These are phyloP conservation scores for Fulmarus glacialis DNA, from an alignment of 2,113 vertebrate species.

Conservation along the genomic window DNA sequence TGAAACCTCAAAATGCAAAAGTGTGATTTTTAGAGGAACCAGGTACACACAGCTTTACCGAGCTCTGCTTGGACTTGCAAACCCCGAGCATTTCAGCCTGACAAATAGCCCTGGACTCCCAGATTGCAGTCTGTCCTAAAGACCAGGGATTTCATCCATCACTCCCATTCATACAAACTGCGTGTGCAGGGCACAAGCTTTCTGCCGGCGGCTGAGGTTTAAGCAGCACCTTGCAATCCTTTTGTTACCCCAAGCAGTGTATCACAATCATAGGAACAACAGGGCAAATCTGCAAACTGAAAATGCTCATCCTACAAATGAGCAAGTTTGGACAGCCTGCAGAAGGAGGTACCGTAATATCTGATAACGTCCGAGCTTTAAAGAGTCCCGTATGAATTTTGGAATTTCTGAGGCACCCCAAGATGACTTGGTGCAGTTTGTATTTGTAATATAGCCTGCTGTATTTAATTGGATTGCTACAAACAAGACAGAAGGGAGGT, in stretches of 20 bases:
- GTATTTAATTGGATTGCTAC: background rate
- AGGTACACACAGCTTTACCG: rapidly evolving
- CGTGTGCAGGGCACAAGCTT: background rate
- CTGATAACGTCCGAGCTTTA: too few relatives aligned
- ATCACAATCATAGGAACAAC: background rate
- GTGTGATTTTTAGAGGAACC: background rate
- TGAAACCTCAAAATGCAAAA: background rate
- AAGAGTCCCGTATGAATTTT: background rate
- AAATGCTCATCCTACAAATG: background rate
- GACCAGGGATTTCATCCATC: background rate
- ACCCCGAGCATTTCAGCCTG: background rate
- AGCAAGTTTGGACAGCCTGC: background rate
- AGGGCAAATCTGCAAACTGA: too few relatives aligned
- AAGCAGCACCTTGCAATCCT: background rate
- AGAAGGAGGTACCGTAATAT: background rate
- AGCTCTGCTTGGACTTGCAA: background rate
- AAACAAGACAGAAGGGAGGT: background rate
- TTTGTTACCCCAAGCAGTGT: background rate
- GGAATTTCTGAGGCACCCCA: background rate
- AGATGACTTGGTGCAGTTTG: background rate
- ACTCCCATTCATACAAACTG: background rate
- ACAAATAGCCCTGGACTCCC: background rate
- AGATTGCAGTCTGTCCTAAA: background rate
- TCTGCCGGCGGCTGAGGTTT: background rate
- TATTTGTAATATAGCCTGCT: background rate